Percentiles rank a stretch among this genome's conserved stretches.
Conservation (phyloP, 2,113 vertebrate genomes). For the Chamaetylas fuelleborni region DNA sequence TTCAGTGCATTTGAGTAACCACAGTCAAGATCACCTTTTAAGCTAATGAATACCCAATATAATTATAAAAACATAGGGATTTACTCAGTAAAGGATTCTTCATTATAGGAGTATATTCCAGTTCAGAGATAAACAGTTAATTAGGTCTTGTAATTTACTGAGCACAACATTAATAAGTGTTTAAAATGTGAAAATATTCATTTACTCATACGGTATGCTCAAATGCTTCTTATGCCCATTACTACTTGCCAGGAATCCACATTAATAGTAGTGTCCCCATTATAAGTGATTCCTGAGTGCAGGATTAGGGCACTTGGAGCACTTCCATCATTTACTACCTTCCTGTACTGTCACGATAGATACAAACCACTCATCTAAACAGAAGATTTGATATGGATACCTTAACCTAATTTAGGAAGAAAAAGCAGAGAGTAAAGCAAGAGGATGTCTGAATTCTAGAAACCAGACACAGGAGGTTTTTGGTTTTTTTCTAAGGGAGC, state of each 20-base stretch:
- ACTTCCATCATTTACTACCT: not conserved
- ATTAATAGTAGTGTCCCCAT: not conserved
- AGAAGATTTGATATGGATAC: not conserved
- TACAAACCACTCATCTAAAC: not conserved
- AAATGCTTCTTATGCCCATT: not conserved
- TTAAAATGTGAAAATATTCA: not conserved
- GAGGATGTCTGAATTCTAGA: not conserved
- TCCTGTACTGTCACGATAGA: not conserved
- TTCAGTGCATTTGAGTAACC: not conserved
- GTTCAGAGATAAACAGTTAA: not conserved
- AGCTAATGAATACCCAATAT: not conserved
- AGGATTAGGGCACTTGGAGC: not conserved
- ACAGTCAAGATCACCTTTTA: not conserved
- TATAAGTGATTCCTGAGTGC: not conserved
- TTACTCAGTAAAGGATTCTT: not conserved
- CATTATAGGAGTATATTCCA: not conserved
- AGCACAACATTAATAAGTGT: not conserved
- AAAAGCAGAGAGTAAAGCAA: not conserved
- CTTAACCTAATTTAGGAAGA: not conserved
- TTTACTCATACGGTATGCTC: not conserved
- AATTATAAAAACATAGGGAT: not conserved
- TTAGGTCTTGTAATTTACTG: not conserved
- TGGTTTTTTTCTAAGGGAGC: rapidly evolving
- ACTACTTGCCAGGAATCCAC: not conserved
- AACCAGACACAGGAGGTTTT: not conserved